Percentiles rank a stretch among this genome's conserved stretches.
Evolutionary conservation across 1,140 invertebrate genomes (phyloP).

Genomic region (Drosophila varians): DNA sequence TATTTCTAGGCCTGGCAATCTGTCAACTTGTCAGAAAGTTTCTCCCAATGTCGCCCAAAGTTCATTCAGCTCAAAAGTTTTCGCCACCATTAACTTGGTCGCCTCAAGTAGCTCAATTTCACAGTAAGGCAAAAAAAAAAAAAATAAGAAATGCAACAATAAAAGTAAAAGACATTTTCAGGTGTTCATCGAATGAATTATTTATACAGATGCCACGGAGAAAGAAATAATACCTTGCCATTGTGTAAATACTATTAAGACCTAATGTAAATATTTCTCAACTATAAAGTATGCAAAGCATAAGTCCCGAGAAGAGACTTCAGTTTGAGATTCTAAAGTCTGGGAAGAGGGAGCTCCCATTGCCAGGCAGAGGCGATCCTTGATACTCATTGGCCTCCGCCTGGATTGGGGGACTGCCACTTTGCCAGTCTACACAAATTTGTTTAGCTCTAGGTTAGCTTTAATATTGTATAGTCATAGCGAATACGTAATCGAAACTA

Average conservation of each 20-base stretch:
- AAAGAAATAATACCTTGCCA: conserved; percentile 10
- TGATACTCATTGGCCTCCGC: neutral
- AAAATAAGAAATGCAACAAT: conserved; percentile 4
- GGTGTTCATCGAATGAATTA: conserved; percentile 69
- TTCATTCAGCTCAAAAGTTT: conserved; percentile 49
- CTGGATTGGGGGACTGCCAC: neutral
- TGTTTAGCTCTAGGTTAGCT: conserved; percentile 28
- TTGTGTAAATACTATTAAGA: conserved; percentile 35
- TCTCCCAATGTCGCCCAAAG: conserved; percentile 48
- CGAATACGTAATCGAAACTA: conserved; percentile 39
- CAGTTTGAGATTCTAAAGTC: conserved; percentile 24
- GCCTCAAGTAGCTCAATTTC: conserved; percentile 69
- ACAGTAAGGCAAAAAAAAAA: conserved; percentile 30
- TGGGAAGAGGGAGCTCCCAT: conserved; percentile 2
- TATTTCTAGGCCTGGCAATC: conserved; percentile 45
- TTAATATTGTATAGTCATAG: conserved; percentile 30
- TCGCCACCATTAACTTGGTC: conserved; percentile 26
- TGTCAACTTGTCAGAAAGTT: conserved; percentile 71
- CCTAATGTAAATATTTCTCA: conserved; percentile 48
- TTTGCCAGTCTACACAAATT: neutral
- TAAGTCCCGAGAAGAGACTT: conserved; percentile 32
- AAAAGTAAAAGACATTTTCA: conserved; percentile 76
- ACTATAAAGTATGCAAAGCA: conserved; percentile 61
- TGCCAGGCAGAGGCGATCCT: neutral
- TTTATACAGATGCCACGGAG: conserved; percentile 30